Conservation (phyloP, 2,113 vertebrate species). For the Actinemys pallida region DNA sequence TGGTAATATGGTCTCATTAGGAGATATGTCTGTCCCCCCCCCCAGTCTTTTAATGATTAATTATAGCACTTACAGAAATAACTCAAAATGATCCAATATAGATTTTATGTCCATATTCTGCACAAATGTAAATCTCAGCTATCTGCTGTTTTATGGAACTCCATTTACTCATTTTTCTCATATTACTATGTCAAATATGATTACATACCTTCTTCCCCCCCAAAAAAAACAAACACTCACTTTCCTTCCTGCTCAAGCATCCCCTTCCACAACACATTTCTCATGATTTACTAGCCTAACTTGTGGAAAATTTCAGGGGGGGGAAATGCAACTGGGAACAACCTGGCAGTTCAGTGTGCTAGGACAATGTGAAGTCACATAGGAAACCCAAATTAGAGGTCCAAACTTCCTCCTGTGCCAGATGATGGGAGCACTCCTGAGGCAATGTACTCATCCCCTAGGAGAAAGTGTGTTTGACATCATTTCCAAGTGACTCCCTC, state of each 20-base stretch:
- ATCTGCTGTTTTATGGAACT: neutral
- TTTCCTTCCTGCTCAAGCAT: neutral
- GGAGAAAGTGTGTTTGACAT: neutral
- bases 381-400: neutral
- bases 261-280: too few species aligned
- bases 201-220: neutral
- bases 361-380: rapidly evolving
- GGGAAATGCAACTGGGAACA: neutral
- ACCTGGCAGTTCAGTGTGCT: neutral
- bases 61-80: neutral
- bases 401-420: neutral
- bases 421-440: neutral
- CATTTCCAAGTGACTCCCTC: neutral
- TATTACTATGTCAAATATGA: neutral
- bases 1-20: neutral
- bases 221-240: neutral
- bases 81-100: neutral
- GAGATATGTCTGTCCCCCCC: neutral
- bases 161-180: neutral
- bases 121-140: neutral
- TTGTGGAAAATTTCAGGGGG: too few species aligned
- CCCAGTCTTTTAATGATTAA: neutral
- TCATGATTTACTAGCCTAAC: too few species aligned
- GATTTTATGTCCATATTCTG: neutral
- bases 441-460: neutral